phyloP scores from a whole-genome alignment of 1,140 invertebrate species.

The Tetragonula clypearis region DNA sequence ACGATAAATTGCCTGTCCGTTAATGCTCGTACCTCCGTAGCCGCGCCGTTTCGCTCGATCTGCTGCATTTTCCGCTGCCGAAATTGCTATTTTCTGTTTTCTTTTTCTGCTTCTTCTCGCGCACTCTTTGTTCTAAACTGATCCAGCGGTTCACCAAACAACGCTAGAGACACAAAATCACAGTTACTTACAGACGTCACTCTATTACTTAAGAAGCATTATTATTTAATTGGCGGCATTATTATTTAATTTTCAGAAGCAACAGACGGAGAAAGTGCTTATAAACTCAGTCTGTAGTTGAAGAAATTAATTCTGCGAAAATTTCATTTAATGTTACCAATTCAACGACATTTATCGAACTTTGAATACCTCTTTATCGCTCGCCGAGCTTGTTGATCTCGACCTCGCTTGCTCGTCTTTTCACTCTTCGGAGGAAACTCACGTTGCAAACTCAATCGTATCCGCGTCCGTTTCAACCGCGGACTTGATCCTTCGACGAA shows the following conservation, averaged over 20 bases:
- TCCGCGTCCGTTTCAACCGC: not conserved
- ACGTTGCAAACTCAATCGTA: not conserved
- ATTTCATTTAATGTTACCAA: too few species aligned
- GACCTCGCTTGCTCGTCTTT: too few species aligned
- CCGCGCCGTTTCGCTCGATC: not conserved
- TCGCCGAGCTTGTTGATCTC: too few species aligned
- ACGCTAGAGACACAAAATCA: not conserved
- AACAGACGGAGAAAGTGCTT: not conserved
- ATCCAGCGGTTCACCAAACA: not conserved
- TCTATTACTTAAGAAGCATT: not conserved
- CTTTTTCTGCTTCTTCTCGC: too few species aligned
- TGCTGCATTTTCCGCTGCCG: too few species aligned
- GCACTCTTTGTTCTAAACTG: too few species aligned
- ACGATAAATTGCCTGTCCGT: conserved; percentile 76
- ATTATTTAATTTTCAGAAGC: not conserved
- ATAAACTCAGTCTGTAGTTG: not conserved
- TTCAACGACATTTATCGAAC: too few species aligned
- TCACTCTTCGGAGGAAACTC: too few species aligned
- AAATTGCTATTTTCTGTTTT: too few species aligned
- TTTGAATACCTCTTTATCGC: too few species aligned
- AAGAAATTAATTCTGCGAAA: not conserved
- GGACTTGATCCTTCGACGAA: not conserved
- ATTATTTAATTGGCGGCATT: not conserved
- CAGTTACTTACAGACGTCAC: not conserved
- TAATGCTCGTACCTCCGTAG: conserved; percentile 58